Percentiles rank a stretch among this genome's conserved stretches.
These are phyloP conservation scores for Trichogramma dendrolimi DNA, from an alignment of 2,888 invertebrate genomes.

Conservation along the genomic window DNA sequence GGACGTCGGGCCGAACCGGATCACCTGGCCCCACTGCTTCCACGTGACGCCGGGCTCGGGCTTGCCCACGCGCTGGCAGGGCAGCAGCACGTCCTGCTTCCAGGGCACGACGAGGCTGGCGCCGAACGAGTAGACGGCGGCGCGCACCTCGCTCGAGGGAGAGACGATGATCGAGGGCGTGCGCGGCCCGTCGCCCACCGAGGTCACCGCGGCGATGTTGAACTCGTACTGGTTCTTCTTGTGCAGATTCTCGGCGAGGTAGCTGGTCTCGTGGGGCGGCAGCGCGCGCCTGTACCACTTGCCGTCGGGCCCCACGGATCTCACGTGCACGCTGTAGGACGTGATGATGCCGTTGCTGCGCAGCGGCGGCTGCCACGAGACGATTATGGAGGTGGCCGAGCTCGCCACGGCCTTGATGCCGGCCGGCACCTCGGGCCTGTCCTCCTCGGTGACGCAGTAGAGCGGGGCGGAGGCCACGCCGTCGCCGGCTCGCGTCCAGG, in stretches of 20 bases:
- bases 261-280: constrained; percentile 47
- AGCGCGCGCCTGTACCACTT: constrained; percentile 44
- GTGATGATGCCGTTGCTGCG: constrained; percentile 69
- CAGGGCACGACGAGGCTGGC: constrained; percentile 60
- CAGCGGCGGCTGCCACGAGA: constrained; percentile 85
- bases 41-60: constrained; percentile 74
- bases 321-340: constrained; percentile 48
- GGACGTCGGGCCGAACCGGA: constrained; percentile 62
- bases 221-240: constrained; percentile 52
- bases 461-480: constrained; percentile 80
- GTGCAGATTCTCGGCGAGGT: constrained; percentile 48
- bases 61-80: constrained; percentile 80
- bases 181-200: constrained; percentile 50
- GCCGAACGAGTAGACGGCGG: constrained; percentile 53
- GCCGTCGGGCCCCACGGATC: constrained; percentile 44
- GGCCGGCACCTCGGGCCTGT: constrained; percentile 85
- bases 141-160: constrained; percentile 53
- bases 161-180: constrained; percentile 52
- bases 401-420: constrained; percentile 87
- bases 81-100: constrained; percentile 79
- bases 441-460: constrained; percentile 84
- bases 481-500: constrained; percentile 85
- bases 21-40: constrained; percentile 71
- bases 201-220: constrained; percentile 50
- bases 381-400: constrained; percentile 77